phyloP scores from a whole-genome alignment of 2,888 invertebrate species.

The Hesperia comma region DNA sequence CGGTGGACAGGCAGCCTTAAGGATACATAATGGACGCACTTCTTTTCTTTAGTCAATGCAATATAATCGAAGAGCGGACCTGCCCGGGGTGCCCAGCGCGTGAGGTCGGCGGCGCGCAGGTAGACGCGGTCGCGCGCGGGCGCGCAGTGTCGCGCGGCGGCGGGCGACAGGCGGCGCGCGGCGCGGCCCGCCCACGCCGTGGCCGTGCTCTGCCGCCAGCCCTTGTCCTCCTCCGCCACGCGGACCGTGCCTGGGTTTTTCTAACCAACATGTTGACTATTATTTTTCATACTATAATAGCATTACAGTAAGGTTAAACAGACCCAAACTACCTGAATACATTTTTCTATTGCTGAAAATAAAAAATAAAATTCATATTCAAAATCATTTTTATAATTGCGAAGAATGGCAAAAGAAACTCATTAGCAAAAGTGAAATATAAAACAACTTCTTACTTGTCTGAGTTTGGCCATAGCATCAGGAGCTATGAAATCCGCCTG shows the following conservation, averaged over 20 bases:
- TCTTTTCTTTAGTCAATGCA: too few species aligned
- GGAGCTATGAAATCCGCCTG: constrained; percentile 98
- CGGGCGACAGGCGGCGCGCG: constrained; percentile 76
- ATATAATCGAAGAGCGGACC: constrained; percentile 78
- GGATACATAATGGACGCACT: too few species aligned
- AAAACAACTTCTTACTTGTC: constrained; percentile 89
- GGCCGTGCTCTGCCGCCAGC: constrained; percentile 92
- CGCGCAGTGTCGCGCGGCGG: constrained; percentile 89
- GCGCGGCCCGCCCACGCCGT: constrained; percentile 92
- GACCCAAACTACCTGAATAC: too few species aligned
- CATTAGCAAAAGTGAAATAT: too few species aligned
- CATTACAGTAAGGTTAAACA: too few species aligned
- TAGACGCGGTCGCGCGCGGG: constrained; percentile 91
- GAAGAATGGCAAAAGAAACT: too few species aligned
- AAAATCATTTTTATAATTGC: too few species aligned
- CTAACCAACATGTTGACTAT: constrained; percentile 46
- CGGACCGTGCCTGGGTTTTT: constrained; percentile 94
- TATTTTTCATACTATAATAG: not conserved
- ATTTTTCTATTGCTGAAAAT: too few species aligned
- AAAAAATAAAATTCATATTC: too few species aligned
- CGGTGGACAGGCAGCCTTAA: too few species aligned
- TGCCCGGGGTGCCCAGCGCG: constrained; percentile 90
- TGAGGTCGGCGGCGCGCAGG: constrained; percentile 90
- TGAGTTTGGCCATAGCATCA: constrained; percentile 97
- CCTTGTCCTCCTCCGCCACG: constrained; percentile 95